phyloP scores from a whole-genome alignment of 2,113 vertebrate species.

The Motacilla alba region DNA sequence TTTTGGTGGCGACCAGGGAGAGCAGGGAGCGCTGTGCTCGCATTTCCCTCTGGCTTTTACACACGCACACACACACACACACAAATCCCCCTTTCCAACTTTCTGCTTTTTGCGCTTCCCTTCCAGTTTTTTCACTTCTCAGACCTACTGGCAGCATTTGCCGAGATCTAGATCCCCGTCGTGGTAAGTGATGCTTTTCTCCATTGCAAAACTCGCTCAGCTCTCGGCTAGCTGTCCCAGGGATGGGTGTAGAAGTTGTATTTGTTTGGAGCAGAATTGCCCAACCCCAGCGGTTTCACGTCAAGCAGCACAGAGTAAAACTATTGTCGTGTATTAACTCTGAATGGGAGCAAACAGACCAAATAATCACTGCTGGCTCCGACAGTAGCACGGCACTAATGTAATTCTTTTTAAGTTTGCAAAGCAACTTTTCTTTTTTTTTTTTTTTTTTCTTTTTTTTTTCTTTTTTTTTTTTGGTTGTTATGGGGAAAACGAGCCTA shows the following conservation, averaged over 20 bases:
- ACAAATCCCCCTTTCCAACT: conserved; percentile 49
- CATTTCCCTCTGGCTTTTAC: conserved; percentile 54
- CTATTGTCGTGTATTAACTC: conserved; percentile 45
- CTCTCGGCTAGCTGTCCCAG: conserved; percentile 24
- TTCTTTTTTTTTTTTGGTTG: background rate
- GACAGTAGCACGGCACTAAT: background rate
- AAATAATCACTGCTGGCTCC: conserved; percentile 31
- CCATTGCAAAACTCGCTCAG: conserved; percentile 55
- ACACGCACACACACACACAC: background rate
- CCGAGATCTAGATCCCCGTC: conserved; percentile 69
- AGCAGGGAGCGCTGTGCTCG: conserved; percentile 60
- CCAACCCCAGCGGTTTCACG: conserved; percentile 58
- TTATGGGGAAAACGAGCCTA: background rate
- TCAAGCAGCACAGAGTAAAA: conserved; percentile 56
- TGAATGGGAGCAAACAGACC: conserved; percentile 41
- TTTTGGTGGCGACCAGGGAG: conserved; percentile 61
- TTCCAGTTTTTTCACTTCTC: conserved; percentile 60
- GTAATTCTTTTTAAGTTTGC: conserved; percentile 11
- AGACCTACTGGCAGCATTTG: conserved; percentile 65
- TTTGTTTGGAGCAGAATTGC: conserved; percentile 56
- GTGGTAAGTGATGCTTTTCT: conserved; percentile 73
- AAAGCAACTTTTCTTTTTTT: conserved; percentile 2
- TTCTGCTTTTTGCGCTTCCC: conserved; percentile 52
- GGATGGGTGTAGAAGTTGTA: conserved; percentile 51
- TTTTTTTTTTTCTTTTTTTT: background rate